phyloP scores from a whole-genome alignment of 2,797 vertebrate species.

The Capromys pilorides region DNA sequence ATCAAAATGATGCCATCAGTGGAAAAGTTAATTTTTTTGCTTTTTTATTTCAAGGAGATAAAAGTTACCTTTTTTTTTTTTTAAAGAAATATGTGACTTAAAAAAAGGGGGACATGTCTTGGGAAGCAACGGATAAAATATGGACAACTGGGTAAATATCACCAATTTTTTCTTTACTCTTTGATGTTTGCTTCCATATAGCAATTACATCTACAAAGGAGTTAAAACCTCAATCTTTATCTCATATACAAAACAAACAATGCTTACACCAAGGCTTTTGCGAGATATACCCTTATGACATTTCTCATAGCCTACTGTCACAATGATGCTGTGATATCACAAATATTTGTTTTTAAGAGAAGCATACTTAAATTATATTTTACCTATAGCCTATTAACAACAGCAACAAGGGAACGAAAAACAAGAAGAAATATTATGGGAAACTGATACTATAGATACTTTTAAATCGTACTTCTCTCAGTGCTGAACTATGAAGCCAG shows the following conservation, averaged over 20 bases:
- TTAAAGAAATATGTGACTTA: slow-evolving; percentile 66
- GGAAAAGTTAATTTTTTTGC: slow-evolving; percentile 72
- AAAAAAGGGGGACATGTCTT: slow-evolving; percentile 53
- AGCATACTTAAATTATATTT: not conserved
- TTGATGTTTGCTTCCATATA: not conserved
- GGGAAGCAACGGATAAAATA: slow-evolving; percentile 69
- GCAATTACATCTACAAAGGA: not conserved
- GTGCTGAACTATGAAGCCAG: not conserved
- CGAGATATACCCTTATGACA: not conserved
- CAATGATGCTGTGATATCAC: not conserved
- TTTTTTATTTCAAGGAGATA: slow-evolving; percentile 70
- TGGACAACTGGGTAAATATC: not conserved
- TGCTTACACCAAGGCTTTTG: not conserved
- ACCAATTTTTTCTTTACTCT: slow-evolving; percentile 18
- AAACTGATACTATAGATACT: not conserved
- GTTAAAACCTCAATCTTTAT: not conserved
- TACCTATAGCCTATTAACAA: not conserved
- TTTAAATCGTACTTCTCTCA: not conserved
- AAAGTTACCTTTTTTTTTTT: slow-evolving; percentile 63
- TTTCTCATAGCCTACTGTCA: not conserved
- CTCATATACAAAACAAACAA: not conserved
- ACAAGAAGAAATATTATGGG: slow-evolving; percentile 1
- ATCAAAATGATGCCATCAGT: slow-evolving; percentile 75
- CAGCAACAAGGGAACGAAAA: not conserved
- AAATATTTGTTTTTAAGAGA: slow-evolving; percentile 3